Evolutionary conservation across 2,113 vertebrate species (phyloP), one percentile per base, ranked within the genome.

Genomic region (Theropithecus gelada): DNA sequence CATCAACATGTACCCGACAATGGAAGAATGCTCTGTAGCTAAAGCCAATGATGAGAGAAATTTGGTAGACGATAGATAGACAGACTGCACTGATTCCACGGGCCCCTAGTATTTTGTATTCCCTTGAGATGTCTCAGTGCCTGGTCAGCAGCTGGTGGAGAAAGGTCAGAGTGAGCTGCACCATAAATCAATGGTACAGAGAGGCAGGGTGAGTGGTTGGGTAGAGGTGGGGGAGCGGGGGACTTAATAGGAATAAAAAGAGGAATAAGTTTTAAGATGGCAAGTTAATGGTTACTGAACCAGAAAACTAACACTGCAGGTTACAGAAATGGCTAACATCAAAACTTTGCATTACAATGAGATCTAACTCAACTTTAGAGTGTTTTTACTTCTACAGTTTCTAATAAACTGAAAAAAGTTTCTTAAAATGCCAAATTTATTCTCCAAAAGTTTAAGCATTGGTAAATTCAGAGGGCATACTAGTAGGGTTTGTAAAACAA

Each of bases 321-420:
- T 45, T 64, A 75, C 18, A 40, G 73, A 3, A 78, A 73, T n/a
- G 17, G 17, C 59, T 80, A 68, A 93, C 6, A 11, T 79, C 27
- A 61, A 85, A 14, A 92, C 52, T 94, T 83, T 40, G 45, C 32
- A 3, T 72, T 85, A 6, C n/a, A 9, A 73, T 45, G 2, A 72
- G 27, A 82, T 90, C 55, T 79, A 61, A 32, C 9, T 95, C 38
- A 84, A 87, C n/a, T 18, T 84, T 90, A 11, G 35, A 75, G 57
- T 86, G 66, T 20, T 40, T 90, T 84, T 75, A 85, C 78, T 93
- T 90, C n/a, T 94, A 43, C 0, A 40, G 22, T 52, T 95, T 96
- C 64, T 94, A 76, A 83, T 50, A 22, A 68, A 75, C 13, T 96
- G 25, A 92, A 78, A 75, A 79, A 88, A 55, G n/a, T 81, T 85